Evolutionary conservation across 2,888 invertebrate species (phyloP), one percentile per base, ranked within the genome.

Genomic region (Agrilus mali): DNA sequence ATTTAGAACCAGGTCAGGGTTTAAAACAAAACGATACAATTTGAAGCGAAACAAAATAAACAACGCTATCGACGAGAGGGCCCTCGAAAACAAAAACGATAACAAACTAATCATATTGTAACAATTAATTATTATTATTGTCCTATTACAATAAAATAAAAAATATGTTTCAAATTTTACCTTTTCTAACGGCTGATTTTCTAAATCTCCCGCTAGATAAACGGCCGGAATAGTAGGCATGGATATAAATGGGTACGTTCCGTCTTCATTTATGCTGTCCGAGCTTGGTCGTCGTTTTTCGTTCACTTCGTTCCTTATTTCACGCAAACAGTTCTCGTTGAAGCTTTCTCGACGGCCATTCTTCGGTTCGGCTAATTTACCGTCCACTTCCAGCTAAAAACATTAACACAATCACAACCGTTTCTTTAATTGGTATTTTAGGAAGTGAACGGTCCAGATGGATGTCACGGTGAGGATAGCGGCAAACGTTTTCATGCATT

Each of bases 141-240:
- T n/a, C n/a, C n/a, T n/a, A n/a, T n/a, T n/a, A n/a, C n/a, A n/a
- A n/a, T n/a, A n/a, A n/a, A n/a, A n/a, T n/a, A n/a, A n/a, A n/a
- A n/a, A n/a, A n/a, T n/a, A n/a, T n/a, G n/a, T n/a, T 41, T 36
- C 27, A n/a, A 44, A 36, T 44, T 49, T 45, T 53, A 77, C 78
- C 72, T 78, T 79, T 54, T 78, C 80, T 49, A 77, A 60, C 40
- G 75, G 74, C 56, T 76, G 74, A 38, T 71, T 70, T n/a, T 64
- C 64, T 4, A 58, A 60, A 50, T 72, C 72, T 38, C 68, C 71
- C 40, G 68, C 67, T 42, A 73, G 55, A 55, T 71, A 69, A 20
- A 69, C 69, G 15, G 71, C 69, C n/a, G 72, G 71, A 48, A 71
- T 70, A 3, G 70, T 66, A 5, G 72, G 71, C 69, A 73, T 71